Evolutionary conservation across 92 coral and sea anemone genomes (phyloP), one percentile per base, ranked within the genome.

Genomic region (Epizoanthus illoricatus): DNA sequence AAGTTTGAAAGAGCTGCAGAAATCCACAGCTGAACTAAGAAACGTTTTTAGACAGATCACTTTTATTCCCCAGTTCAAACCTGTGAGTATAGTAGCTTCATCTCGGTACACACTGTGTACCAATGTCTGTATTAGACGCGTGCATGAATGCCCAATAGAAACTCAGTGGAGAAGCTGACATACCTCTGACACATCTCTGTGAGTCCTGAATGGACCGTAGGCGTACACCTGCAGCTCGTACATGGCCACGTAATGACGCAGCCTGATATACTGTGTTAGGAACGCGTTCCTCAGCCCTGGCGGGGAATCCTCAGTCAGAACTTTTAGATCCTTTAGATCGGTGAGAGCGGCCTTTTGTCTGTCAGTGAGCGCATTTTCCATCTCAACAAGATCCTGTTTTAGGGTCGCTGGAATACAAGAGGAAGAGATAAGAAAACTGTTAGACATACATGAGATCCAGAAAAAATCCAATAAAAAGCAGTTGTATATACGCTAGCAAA

Each of bases 151-250:
- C 9, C 52, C 8, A 10, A 45, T 11, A 45, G 56, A 52, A 52
- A 52, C 56, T 16, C 56, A 52, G 10, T 11, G 16, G 10, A 3
- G 15, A 52, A 52, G 2, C 15, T 52, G 3, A 10, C 56, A 9
- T 16, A 68, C 73, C 73, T 4, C 21, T 17, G 13, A 0, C 3
- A 76, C 87, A 59, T 87, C 88, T 19, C 69, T 41, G 2, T 69
- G 19, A 7, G 90, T 86, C 55, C 97, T 87, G 56, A 92, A 94
- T 45, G 98, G 98, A 4, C 98, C 98, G 84, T 92, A 94, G 21
- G 97, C 98, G 47, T 87, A 81, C 10, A 94, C 94, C 59, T 94
- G 98, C 18, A 94, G 83, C 28, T 79, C 79, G 39, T 94, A 94
- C 74, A 92, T 92, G 52, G 97, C 85, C 16, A 94, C 89, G 60